Conservation (phyloP, 2,113 vertebrate species). For the Lophura nycthemera region DNA sequence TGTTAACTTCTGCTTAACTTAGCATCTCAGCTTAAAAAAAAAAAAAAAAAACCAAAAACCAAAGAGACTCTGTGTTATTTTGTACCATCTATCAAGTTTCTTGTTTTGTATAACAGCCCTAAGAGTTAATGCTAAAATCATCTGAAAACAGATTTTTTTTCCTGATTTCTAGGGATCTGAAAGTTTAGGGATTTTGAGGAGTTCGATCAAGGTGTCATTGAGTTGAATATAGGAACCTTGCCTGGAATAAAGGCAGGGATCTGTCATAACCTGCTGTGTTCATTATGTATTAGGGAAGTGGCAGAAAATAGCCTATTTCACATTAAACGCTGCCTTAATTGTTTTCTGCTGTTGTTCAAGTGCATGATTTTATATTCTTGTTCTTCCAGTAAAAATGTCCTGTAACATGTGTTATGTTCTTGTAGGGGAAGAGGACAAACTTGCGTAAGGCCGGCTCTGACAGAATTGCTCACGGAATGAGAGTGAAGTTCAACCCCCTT, state of each 20-base stretch:
- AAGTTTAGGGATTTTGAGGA: background rate
- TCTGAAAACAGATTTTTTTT: background rate
- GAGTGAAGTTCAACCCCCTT: constrained; percentile 97
- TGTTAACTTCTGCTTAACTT: background rate
- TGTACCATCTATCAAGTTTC: background rate
- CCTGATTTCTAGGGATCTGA: background rate
- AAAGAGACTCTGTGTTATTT: background rate
- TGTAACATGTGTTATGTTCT: background rate
- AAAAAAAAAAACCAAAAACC: background rate
- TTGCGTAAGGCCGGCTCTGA: constrained; percentile 91
- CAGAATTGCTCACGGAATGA: constrained; percentile 92
- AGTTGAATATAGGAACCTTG: background rate
- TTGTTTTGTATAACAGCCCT: background rate
- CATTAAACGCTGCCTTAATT: background rate
- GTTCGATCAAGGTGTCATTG: background rate
- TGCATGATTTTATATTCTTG: background rate
- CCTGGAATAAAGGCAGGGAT: background rate
- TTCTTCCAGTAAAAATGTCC: background rate
- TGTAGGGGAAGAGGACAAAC: constrained; percentile 95
- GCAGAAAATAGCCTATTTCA: background rate
- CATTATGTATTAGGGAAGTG: background rate
- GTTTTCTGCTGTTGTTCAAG: background rate
- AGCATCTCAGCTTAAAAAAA: background rate
- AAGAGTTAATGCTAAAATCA: background rate
- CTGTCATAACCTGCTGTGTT: background rate